A percentile compares a stretch with the other conserved stretches of the same genome.
phyloP scores from a whole-genome alignment of 2,888 invertebrate genomes.

The Polyommatus icarus region DNA sequence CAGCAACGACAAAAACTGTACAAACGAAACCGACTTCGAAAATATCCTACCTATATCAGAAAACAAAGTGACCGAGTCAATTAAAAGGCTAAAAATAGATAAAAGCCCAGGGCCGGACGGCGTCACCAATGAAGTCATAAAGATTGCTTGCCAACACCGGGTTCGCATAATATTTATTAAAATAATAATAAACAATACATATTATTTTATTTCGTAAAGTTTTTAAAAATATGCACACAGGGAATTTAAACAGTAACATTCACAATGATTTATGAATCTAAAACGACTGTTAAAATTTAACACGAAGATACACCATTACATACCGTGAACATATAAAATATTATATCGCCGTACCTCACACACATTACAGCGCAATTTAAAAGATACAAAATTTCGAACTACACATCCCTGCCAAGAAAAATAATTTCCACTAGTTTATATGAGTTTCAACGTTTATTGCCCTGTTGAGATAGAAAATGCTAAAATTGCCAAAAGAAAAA shows the following conservation, averaged over 20 bases:
- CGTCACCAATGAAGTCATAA: no score
- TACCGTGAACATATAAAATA: slow-evolving; percentile 12
- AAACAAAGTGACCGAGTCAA: no score
- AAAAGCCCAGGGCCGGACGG: no score
- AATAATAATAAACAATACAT: no score
- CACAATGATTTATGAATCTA: not conserved
- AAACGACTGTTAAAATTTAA: slow-evolving; percentile 30
- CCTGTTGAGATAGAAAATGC: slow-evolving; percentile 39
- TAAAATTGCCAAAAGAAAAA: slow-evolving; percentile 40
- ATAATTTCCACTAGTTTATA: slow-evolving; percentile 42
- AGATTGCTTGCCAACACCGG: no score
- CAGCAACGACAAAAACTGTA: no score
- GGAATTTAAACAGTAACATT: not conserved
- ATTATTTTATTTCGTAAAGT: no score
- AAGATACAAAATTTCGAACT: slow-evolving; percentile 36
- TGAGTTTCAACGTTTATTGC: slow-evolving; percentile 42
- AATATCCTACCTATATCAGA: no score
- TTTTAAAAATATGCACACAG: not conserved
- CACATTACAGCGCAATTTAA: slow-evolving; percentile 34
- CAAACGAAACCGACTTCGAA: no score
- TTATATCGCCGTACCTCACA: slow-evolving; percentile 28
- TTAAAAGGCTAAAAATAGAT: no score
- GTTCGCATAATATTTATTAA: no score
- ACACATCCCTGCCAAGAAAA: slow-evolving; percentile 41
- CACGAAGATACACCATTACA: slow-evolving; percentile 8